phyloP scores from a whole-genome alignment of 2,888 invertebrate species.

The Xanthia icteritia region DNA sequence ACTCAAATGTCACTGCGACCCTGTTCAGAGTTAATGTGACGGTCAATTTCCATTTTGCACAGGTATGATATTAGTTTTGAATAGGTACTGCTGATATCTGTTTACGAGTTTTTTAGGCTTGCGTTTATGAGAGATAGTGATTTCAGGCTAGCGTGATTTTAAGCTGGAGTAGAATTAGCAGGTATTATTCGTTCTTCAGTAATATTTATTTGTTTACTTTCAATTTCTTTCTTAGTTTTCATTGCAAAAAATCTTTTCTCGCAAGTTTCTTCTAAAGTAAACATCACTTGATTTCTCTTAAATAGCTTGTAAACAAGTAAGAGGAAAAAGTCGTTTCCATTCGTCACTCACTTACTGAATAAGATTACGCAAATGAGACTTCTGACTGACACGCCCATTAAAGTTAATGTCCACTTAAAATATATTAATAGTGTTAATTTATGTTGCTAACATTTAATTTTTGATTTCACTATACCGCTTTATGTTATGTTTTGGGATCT shows the following conservation, averaged over 20 bases:
- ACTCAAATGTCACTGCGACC: conserved; percentile 4
- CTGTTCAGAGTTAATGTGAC: background rate
- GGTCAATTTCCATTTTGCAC: background rate
- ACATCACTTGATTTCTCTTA: conserved; percentile 22
- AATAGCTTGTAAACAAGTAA: conserved; percentile 33
- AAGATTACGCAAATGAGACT: conserved; percentile 55
- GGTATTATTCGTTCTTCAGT: background rate
- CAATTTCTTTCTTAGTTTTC: background rate
- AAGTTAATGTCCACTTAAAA: conserved; percentile 47
- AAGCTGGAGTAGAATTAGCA: background rate
- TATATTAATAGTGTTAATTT: conserved; percentile 25
- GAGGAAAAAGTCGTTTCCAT: conserved; percentile 39
- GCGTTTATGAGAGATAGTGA: background rate
- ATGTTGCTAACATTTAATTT: conserved; percentile 2
- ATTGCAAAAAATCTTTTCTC: background rate
- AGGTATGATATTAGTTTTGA: background rate
- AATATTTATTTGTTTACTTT: background rate
- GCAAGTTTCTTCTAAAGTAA: background rate
- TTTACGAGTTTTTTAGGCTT: background rate
- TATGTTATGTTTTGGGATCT: background rate
- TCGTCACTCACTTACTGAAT: conserved; percentile 47
- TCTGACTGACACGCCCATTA: conserved; percentile 54
- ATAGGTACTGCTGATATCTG: background rate
- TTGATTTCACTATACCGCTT: background rate
- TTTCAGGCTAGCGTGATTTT: background rate